Evolutionary conservation across 2,797 vertebrate genomes (phyloP), one percentile per base, ranked within the genome.

Genomic region (Falco rusticolus): DNA sequence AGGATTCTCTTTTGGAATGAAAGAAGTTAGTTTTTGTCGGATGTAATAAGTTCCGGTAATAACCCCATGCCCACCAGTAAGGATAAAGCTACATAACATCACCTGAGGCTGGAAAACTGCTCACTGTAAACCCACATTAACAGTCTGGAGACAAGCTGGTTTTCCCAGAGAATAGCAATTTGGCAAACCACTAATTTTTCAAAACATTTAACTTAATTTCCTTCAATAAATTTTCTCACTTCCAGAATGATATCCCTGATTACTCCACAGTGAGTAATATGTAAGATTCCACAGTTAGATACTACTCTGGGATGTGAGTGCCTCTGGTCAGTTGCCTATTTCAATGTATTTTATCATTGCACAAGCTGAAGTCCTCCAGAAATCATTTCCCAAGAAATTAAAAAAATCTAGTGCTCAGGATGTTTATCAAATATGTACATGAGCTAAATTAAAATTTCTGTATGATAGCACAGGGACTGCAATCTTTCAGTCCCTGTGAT

Each of bases 281-380:
- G 33, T 29, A 69, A 68, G 25, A 21, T 48, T 88, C 1, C 2
- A 45, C 39, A 50, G 16, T 57, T 74, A 78, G 33, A 31, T 81
- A 4, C 31, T 41, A 2, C 22, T 56, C 25, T 71, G 57, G 13
- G 37, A 50, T 61, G 45, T 25, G 12, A 74, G 6, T 0, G 0
- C 11, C 25, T 50, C 54, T 71, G 48, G 5, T n/a, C 31, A 56
- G 13, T 34, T 83, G n/a, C 37, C 19, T 37, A 5, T 77, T 70
- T 77, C 37, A n/a, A 14, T 25, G 7, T 50, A 15, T 45, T 86
- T 80, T 48, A n/a, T 76, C 41, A 25, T 20, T 57, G 9, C 6
- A 37, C 14, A 60, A 51, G 2, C 19, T 78, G 64, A 61, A 64
- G 68, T 87, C 16, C 47, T 79, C 34, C 43, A 57, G 50, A 81